Conservation (phyloP, 2,888 invertebrate genomes). For the Eupsilia transversa region DNA sequence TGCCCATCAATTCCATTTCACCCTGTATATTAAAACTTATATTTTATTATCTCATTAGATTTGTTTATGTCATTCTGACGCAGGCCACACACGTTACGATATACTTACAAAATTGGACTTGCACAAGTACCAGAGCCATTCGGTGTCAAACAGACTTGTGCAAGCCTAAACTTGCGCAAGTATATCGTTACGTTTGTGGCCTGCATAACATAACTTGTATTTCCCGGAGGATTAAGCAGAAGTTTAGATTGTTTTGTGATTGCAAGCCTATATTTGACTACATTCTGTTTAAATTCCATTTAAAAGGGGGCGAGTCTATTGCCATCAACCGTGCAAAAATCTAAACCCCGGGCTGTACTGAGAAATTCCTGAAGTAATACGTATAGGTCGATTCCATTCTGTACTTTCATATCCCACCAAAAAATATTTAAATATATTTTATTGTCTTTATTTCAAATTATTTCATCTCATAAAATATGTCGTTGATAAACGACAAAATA, state of each 20-base stretch:
- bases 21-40: too few relatives aligned
- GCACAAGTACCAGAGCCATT: too few relatives aligned
- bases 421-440: background rate
- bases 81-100: too few relatives aligned
- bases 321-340: background rate
- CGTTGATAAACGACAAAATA: background rate
- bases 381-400: background rate
- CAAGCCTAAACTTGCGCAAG: too few relatives aligned
- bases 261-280: background rate
- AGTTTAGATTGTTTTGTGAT: too few relatives aligned
- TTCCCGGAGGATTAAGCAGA: background rate
- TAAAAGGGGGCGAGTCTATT: background rate
- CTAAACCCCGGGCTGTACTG: background rate
- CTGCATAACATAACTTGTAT: too few relatives aligned
- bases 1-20: too few relatives aligned
- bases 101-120: too few relatives aligned
- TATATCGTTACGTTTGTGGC: too few relatives aligned
- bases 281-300: background rate
- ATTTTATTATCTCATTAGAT: too few relatives aligned
- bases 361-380: background rate
- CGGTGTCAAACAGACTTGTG: too few relatives aligned
- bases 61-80: too few relatives aligned
- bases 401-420: constrained; percentile 17
- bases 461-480: background rate
- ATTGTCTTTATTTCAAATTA: background rate